These are phyloP conservation scores for Orchestia grillus DNA, from an alignment of 1,140 invertebrate genomes.

Conservation along the genomic window DNA sequence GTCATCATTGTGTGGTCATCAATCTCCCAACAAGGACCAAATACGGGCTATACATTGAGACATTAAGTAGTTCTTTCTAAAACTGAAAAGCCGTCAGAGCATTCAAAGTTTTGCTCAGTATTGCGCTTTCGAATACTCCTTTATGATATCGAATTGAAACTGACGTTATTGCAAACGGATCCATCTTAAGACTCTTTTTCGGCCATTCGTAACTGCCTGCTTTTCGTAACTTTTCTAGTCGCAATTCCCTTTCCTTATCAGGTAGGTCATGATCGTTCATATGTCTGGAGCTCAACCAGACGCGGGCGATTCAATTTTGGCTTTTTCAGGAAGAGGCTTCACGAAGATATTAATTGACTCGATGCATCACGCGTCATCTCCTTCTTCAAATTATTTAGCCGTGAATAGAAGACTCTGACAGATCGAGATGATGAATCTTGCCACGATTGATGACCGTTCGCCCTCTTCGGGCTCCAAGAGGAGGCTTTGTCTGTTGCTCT, in stretches of 20 bases:
- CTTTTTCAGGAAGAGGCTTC: background rate
- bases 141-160: background rate
- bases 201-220: background rate
- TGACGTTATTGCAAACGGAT: background rate
- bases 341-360: constrained; percentile 51
- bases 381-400: constrained; percentile 53
- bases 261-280: constrained; percentile 30
- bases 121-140: background rate
- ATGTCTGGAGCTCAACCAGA: constrained; percentile 26
- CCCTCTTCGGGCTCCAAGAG: background rate
- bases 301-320: constrained; percentile 18
- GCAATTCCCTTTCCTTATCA: background rate
- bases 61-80: too few species aligned
- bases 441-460: constrained; percentile 40
- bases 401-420: constrained; percentile 53
- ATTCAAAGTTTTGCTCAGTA: too few species aligned
- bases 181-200: background rate
- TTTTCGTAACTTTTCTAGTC: background rate
- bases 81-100: too few species aligned
- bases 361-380: constrained; percentile 54
- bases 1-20: too few species aligned
- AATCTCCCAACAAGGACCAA: too few species aligned
- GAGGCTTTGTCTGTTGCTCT: constrained; percentile 32
- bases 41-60: too few species aligned
- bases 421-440: constrained; percentile 56